These are phyloP conservation scores for Numenius arquata DNA, from an alignment of 2,113 vertebrate species.

Conservation along the genomic window DNA sequence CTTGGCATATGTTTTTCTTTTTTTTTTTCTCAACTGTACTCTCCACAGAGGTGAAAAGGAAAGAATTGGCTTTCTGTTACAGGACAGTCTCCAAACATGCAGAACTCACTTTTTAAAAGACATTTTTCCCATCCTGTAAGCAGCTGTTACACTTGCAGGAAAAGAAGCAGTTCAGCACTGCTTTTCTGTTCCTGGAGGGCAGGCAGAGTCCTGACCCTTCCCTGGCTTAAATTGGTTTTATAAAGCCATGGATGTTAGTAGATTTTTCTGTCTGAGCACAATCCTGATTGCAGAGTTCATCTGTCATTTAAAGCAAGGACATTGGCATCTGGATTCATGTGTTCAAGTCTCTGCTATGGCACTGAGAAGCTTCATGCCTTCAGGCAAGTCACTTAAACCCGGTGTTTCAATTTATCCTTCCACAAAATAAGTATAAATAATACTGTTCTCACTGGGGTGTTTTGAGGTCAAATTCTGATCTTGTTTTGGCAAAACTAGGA, in stretches of 20 bases:
- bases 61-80: background rate
- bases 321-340: background rate
- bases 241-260: background rate
- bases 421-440: constrained; percentile 42
- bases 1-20: background rate
- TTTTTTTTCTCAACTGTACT: background rate
- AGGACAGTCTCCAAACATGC: background rate
- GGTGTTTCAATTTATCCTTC: constrained; percentile 3
- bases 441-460: background rate
- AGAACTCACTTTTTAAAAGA: background rate
- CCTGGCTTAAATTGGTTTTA: background rate
- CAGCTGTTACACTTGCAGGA: background rate
- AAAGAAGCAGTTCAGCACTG: background rate
- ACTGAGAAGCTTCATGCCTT: constrained; percentile 4
- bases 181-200: background rate
- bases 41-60: background rate
- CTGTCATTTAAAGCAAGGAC: background rate
- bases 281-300: background rate
- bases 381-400: background rate
- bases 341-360: background rate
- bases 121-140: background rate
- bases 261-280: background rate
- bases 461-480: constrained; percentile 27
- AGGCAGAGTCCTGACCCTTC: background rate
- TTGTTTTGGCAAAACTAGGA: background rate